A percentile compares a stretch with the other conserved stretches of the same genome.
phyloP scores from a whole-genome alignment of 2,888 invertebrate species.

The Thereva unica region DNA sequence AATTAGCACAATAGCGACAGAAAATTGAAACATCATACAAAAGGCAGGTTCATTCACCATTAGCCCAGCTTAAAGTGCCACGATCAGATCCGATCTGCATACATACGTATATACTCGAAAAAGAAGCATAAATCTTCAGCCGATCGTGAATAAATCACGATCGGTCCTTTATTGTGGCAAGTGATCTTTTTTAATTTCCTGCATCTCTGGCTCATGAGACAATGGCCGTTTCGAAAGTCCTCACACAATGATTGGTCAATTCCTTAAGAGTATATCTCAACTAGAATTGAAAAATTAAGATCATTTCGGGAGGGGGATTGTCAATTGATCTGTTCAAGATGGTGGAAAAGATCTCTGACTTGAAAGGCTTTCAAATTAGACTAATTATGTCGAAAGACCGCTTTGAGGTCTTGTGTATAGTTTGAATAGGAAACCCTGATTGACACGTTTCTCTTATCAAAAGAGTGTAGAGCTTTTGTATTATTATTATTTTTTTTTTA shows the following conservation, averaged over 20 bases:
- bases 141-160: constrained; percentile 19
- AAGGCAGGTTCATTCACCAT: constrained; percentile 32
- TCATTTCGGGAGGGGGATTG: background rate
- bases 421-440: constrained; percentile 26
- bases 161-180: constrained; percentile 10
- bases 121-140: too few species aligned
- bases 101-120: background rate
- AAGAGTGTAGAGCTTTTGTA: constrained; percentile 14
- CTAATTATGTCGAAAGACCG: constrained; percentile 30
- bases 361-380: constrained; percentile 19
- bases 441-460: constrained; percentile 23
- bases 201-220: constrained; percentile 18
- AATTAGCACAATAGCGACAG: constrained; percentile 33
- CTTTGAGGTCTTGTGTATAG: constrained; percentile 4
- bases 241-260: constrained; percentile 22
- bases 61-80: background rate
- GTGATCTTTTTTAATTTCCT: constrained; percentile 20
- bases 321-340: too few species aligned
- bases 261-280: background rate
- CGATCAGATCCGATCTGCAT: constrained; percentile 16
- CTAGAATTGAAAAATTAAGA: constrained; percentile 22
- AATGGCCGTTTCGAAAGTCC: constrained; percentile 25
- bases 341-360: too few species aligned
- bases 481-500: too few species aligned
- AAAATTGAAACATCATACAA: constrained; percentile 33